phyloP scores from a whole-genome alignment of 2,888 invertebrate genomes.

The Rhyacophila evoluta region DNA sequence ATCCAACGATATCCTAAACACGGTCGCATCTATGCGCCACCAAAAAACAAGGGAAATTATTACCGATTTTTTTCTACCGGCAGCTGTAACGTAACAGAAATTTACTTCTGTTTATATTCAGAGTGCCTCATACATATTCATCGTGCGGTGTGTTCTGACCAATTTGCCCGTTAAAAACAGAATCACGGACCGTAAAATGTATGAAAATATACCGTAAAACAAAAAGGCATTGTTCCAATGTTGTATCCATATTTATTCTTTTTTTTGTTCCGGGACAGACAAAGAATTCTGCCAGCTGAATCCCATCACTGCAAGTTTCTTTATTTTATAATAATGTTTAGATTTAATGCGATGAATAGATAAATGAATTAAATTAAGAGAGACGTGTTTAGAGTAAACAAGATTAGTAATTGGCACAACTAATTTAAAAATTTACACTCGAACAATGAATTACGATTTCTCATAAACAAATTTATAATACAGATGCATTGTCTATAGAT shows the following conservation, averaged over 20 bases:
- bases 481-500: neutral
- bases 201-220: slow-evolving; percentile 55
- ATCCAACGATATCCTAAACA: slow-evolving; percentile 27
- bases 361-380: slow-evolving; percentile 45
- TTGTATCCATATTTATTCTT: slow-evolving; percentile 46
- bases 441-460: neutral
- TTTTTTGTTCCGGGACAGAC: slow-evolving; percentile 52
- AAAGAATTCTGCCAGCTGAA: slow-evolving; percentile 46
- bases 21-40: slow-evolving; percentile 28
- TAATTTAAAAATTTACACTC: too few species aligned
- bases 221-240: slow-evolving; percentile 54
- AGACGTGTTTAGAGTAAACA: slow-evolving; percentile 43
- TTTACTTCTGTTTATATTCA: slow-evolving; percentile 54
- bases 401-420: slow-evolving; percentile 23
- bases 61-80: slow-evolving; percentile 36
- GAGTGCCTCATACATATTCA: slow-evolving; percentile 55
- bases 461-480: slow-evolving; percentile 1
- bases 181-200: slow-evolving; percentile 55
- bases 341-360: slow-evolving; percentile 40
- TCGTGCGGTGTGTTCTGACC: slow-evolving; percentile 54
- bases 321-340: slow-evolving; percentile 25
- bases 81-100: slow-evolving; percentile 43
- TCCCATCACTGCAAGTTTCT: slow-evolving; percentile 45
- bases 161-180: slow-evolving; percentile 55
- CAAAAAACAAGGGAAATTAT: slow-evolving; percentile 31